phyloP scores from a whole-genome alignment of 2,888 invertebrate genomes.

The Melieria crassipennis region DNA sequence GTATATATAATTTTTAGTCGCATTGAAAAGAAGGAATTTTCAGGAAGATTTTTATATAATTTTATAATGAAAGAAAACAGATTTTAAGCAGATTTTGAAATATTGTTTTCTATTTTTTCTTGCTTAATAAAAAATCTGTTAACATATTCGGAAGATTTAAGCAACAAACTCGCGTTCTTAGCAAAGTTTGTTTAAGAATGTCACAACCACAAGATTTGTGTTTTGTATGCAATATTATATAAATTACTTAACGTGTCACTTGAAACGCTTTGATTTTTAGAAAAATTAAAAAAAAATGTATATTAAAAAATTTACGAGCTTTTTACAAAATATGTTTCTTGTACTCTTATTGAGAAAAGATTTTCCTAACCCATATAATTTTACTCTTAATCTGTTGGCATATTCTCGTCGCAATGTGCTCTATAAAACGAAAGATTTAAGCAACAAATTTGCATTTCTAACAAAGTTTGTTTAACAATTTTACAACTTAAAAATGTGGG shows the following conservation, averaged over 20 bases:
- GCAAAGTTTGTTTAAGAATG: too few relatives aligned
- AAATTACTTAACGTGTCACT: not conserved
- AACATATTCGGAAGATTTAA: constrained; percentile 50
- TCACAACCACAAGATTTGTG: too few relatives aligned
- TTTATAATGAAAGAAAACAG: too few relatives aligned
- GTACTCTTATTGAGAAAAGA: not conserved
- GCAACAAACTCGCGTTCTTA: constrained; percentile 44
- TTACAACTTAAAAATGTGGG: too few relatives aligned
- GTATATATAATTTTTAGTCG: too few relatives aligned
- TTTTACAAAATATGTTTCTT: too few relatives aligned
- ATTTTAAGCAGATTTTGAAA: too few relatives aligned
- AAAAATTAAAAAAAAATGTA: not conserved
- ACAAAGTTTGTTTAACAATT: too few relatives aligned
- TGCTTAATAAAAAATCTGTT: too few relatives aligned
- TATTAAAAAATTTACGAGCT: not conserved
- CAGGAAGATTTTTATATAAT: too few relatives aligned
- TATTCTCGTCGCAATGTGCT: not conserved
- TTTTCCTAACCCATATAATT: constrained; percentile 6
- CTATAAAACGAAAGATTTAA: constrained; percentile 53
- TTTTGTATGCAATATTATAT: not conserved
- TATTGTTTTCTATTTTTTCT: too few relatives aligned
- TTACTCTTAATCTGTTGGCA: not conserved
- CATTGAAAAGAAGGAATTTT: too few relatives aligned
- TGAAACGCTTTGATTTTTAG: not conserved
- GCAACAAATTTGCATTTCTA: constrained; percentile 44